These are phyloP conservation scores for Apocheima hispidaria DNA, from an alignment of 2,888 invertebrate species.

Conservation along the genomic window DNA sequence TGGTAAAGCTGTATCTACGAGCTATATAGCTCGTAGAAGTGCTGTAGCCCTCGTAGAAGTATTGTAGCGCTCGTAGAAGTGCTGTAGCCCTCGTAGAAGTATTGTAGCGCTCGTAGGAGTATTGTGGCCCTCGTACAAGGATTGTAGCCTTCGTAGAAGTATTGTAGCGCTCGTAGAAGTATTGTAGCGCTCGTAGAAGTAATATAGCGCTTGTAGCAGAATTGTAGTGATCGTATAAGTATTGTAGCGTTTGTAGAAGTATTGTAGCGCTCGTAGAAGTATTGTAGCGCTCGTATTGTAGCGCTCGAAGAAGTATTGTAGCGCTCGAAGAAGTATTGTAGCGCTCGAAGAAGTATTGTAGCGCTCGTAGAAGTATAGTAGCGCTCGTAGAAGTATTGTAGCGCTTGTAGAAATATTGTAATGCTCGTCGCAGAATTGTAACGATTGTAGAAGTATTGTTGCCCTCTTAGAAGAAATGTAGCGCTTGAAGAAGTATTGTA, in stretches of 20 bases:
- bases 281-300: neutral
- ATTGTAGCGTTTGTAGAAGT: neutral
- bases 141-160: too few species aligned
- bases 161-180: neutral
- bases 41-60: neutral
- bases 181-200: neutral
- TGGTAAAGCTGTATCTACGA: too few species aligned
- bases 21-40: neutral
- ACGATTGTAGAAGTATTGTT: too few species aligned
- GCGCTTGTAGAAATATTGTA: neutral
- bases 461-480: too few species aligned
- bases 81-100: neutral
- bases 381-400: neutral
- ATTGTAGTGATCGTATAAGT: neutral
- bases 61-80: neutral
- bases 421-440: too few species aligned
- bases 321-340: neutral
- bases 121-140: too few species aligned
- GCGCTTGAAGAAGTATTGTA: too few species aligned
- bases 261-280: neutral
- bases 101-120: neutral
- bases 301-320: neutral
- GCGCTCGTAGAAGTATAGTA: neutral
- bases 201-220: neutral
- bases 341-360: neutral